Base-by-base conservation (phyloP, 2,113 vertebrate species). In the Oryzias melastigma region DNA sequence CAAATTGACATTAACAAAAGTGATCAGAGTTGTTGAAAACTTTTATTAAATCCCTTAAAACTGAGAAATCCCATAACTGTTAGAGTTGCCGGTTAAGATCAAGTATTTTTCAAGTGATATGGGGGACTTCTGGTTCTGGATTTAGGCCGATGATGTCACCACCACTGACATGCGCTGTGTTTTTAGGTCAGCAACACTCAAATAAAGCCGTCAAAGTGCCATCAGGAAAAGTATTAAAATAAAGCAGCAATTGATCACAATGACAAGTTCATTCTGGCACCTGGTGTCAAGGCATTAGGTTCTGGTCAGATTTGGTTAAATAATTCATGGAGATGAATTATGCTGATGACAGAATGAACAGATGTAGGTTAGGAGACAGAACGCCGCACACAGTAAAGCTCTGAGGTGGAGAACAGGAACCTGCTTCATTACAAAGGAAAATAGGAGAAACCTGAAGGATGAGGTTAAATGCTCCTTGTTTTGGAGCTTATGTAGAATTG, bases 281-380 rank as follows among this genome's bases (percentile, higher is more conserved):
- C 57, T 59, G 54, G 41, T 29, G 45, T 51, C 10, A 35, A 35
- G 7, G 53, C 41, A 48, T 10, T 42, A 0, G 61, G 61, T 44
- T n/a, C 12, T 5, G 42, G 53, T 58, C 40, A 63, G 1, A 69
- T 50, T 29, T 5, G 5, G 41, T 58, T 65, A 19, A 40, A 2
- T 27, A 56, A 5, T 40, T 63, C 18, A 8, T 20, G 43, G 43
- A 45, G 55, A 50, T 5, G 3, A 77, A 48, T 27, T 5, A 12
- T 52, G n/a, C 41, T 15, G 68, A 58, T 80, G 80, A 78, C 78
- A 80, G 77, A 75, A 72, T 79, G 77, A 79, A 80, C 68, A 52
- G 54, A 55, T 72, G 56, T 22, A 65, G 42, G 45, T 46, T 12
- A 62, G 64, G 47, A 47, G 44, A 50, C n/a, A 12, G 52, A 58